Base-by-base conservation (phyloP, 1,140 invertebrate species). In the Pogonomyrmex californicus region DNA sequence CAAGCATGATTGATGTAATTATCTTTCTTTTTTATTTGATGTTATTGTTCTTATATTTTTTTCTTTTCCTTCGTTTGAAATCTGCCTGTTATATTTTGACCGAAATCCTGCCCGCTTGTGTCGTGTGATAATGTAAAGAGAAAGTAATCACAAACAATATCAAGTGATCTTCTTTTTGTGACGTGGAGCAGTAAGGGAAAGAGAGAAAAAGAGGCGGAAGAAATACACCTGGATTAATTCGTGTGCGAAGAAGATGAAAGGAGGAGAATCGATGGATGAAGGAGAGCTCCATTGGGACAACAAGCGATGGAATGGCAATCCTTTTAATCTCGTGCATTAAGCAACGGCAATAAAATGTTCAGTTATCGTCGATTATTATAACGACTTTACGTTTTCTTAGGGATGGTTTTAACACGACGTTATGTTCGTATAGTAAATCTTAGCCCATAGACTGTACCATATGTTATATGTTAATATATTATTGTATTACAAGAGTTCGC, bases 341-440 rank as follows among this genome's bases (percentile, higher is more conserved):
- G 65, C 38, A 83, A 82, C 47, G 79, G 66, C 68, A 36, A 87
- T 87, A 65, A 68, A 49, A 82, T 58, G 44, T 78, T 65, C 51
- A 30, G 38, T 85, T 77, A 71, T 87, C 60, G 47, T 75, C 65
- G 49, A 76, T 81, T 56, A 76, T 54, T 60, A 70, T 87, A 86
- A 71, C 71, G 62, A 91, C 76, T 86, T 90, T 85, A 77, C 70
- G 56, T 81, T 89, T 92, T 88, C 56, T 83, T 87, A 86, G 86
- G 83, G 58, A 86, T 86, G 85, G 60, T 91, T 88, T 91, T 86
- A 85, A 86, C 85, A 91, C 7, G 86, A 73, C 85, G 89, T 92
- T 92, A 85, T 63, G 70, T 88, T 90, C 71, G 62, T 78, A 30
- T 56, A 86, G 44, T 82, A 30, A 86, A 88, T 90, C 86, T 73